Evolutionary conservation across 1,140 invertebrate genomes (phyloP), one percentile per base, ranked within the genome.

Genomic region (Tyrophagus putrescentiae): DNA sequence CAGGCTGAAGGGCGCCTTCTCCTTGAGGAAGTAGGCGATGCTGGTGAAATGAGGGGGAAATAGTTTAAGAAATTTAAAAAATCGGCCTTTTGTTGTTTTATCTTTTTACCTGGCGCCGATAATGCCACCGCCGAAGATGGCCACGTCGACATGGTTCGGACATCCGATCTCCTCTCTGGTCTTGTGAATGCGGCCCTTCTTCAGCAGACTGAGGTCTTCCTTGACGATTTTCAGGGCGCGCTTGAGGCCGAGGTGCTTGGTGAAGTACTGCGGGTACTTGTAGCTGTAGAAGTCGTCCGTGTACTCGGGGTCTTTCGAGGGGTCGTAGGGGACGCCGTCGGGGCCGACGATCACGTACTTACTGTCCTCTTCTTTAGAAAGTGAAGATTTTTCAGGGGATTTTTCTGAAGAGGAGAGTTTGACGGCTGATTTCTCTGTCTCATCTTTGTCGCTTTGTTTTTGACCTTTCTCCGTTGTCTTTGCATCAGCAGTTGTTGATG

Each of bases 71-170:
- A n/a, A n/a, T n/a, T n/a, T n/a, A n/a, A n/a, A n/a, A n/a, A n/a
- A n/a, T n/a, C n/a, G n/a, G n/a, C n/a, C n/a, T n/a, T n/a, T n/a
- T n/a, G n/a, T n/a, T n/a, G n/a, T n/a, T n/a, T n/a, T n/a, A n/a
- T n/a, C n/a, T n/a, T n/a, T n/a, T n/a, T n/a, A n/a, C n/a, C n/a
- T n/a, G n/a, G n/a, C n/a, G 0, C 94, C 95, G 34, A 96, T 82
- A 1, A 83, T 80, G 34, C 93, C 94, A 42, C 93, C 94, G 11
- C 95, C 94, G 67, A 98, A 84, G 48, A 98, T 80, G 0, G 90
- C 70, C 65, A 95, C 70, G 75, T 98, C 93, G 60, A 80, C 77
- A 69, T 83, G 48, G 36, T 13, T 39, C 36, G n/a, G 36, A 62
- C 36, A 29, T 4, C 39, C 39, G 29, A 59, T 1, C 23, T 59